These are phyloP conservation scores for Emesis furor DNA, from an alignment of 2,888 invertebrate species.

Conservation along the genomic window DNA sequence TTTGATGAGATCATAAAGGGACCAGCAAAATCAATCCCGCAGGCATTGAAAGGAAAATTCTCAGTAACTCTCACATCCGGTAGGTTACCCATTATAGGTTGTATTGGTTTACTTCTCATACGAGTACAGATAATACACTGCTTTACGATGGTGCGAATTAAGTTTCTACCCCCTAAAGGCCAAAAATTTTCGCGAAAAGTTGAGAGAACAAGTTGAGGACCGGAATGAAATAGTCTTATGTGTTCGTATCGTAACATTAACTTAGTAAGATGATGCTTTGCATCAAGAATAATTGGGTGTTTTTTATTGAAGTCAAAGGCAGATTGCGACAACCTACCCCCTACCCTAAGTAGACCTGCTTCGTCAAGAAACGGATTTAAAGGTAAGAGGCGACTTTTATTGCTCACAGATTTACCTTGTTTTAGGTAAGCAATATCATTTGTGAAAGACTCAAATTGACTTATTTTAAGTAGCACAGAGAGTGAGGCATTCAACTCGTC, in stretches of 20 bases:
- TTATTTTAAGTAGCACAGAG: not conserved
- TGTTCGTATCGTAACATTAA: not conserved
- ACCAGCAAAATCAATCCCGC: conserved; percentile 44
- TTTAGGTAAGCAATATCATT: not conserved
- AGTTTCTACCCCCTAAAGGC: conserved; percentile 24
- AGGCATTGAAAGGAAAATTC: conserved; percentile 18
- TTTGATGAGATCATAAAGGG: conserved; percentile 29
- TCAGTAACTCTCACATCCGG: conserved; percentile 18
- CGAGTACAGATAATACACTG: conserved; percentile 37
- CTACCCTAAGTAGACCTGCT: conserved; percentile 18
- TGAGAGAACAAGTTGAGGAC: not conserved
- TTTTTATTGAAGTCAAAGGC: not conserved
- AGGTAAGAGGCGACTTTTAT: not conserved
- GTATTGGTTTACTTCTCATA: conserved; percentile 1
- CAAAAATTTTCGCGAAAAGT: not conserved
- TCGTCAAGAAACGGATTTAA: conserved; percentile 28
- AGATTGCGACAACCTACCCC: conserved; percentile 21
- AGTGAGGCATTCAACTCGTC: not conserved
- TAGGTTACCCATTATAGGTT: conserved; percentile 36
- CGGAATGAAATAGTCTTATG: not conserved
- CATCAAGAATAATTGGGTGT: conserved; percentile 18
- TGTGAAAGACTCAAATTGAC: not conserved
- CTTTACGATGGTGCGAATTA: conserved; percentile 29
- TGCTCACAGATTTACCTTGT: not conserved
- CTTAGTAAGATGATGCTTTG: conserved; percentile 11